Base-by-base conservation (phyloP, 1,140 invertebrate genomes). In the Luehdorfia chinensis region DNA sequence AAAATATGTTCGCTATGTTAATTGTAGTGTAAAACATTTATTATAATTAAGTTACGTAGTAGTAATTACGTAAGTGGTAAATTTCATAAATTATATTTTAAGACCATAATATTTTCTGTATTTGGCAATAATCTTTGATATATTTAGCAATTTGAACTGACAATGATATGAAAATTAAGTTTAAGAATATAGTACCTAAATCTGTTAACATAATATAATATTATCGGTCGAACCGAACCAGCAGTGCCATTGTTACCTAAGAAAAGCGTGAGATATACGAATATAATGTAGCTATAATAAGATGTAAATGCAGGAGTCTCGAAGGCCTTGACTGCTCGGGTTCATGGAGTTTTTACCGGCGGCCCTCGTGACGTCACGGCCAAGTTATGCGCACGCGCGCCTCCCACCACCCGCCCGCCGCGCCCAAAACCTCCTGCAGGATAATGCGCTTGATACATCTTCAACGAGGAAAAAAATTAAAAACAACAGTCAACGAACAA, bases 271-370 rank as follows among this genome's bases (percentile, higher is more conserved):
- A n/a, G n/a, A n/a, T n/a, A n/a, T n/a, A n/a, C n/a, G n/a, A n/a
- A n/a, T n/a, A n/a, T n/a, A n/a, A 52, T 54, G 50, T 57, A 50
- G 46, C 28, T 60, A 58, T 60, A 60, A 59, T 66, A 65, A 74
- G 50, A 76, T 73, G 64, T 74, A 75, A 75, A 77, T 70, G 72
- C 63, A 60, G 59, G 53, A 67, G 56, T 55, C 50, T 63, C 44
- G 37, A 50, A 75, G 75, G 61, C 76, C 79, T 78, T 79, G 76
- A 76, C 63, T 70, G 61, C 57, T 52, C 59, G 77, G 65, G 80
- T 84, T 80, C 77, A 78, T 64, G 76, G 66, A 68, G 69, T 75
- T 79, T 81, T 81, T 79, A 69, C 72, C 58, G 59, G 47, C 32
- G 59, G 65, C 50, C 59, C 47, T 60, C 55, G 59, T 83, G 78